Base-by-base conservation (phyloP, 2,888 invertebrate genomes). In the Melanophora roralis region DNA sequence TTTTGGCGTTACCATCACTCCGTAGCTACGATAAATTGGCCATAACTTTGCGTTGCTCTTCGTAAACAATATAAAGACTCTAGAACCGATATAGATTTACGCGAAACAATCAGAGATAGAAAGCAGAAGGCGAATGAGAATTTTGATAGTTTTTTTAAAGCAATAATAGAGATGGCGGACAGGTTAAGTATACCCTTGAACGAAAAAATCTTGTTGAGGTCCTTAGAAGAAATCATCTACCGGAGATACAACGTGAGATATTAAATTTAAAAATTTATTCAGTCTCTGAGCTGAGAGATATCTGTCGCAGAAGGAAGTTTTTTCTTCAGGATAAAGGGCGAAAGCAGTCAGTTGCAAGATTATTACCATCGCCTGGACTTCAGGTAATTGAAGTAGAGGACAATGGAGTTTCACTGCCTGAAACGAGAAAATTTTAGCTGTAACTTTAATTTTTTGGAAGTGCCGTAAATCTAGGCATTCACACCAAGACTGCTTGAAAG, bases 91-190 rank as follows among this genome's bases (percentile, higher is more conserved):
- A 14, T 45, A 2, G 60, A 60, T 11, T 19, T 60, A 9, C 4
- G 6, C 0, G 64, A 64, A 11, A 1, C 34, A 1, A 47, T 62
- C 11, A 12, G 62, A 11, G 34, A 32, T 11, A 55, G 68, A 6
- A 68, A 57, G 21, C 68, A 57, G 34, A 68, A 47, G 14, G 14
- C 21, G 1, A 16, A 32, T 32, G 74, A 74, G 40, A 36, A 11
- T n/a, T 76, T 76, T 43, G 75, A 76, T 49, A 36, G 2, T 12
- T 76, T 68, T 55, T 69, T 55, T 53, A 62, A 68, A 1, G 19
- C 75, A 27, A 6, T 27, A 5, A 27, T 3, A 5, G 27, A 60
- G 12, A 38, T 77, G 19, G 12, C 14, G 9, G 77, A 77, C 43
- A 14, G 71, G 6, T 38, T 72, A n/a, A 38, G 40, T 0, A 11